Evolutionary conservation across 2,797 vertebrate genomes (phyloP), one percentile per base, ranked within the genome.

Genomic region (Protosalanx chinensis): DNA sequence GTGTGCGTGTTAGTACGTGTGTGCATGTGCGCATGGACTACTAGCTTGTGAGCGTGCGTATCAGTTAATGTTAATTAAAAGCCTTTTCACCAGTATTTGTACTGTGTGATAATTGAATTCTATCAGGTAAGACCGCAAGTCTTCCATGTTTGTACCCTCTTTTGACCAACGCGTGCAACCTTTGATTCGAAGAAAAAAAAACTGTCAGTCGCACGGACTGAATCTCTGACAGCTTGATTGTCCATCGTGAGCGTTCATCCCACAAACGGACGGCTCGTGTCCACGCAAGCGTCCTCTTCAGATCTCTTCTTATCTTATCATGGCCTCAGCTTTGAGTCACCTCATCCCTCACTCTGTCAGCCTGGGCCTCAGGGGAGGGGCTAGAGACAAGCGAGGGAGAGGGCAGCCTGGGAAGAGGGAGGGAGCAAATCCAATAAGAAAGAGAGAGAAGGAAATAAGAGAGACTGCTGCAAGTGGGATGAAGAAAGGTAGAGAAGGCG

Each of bases 341-440:
- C 77, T 82, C 83, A 32, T 81, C 87, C 81, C 79, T 86, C 80
- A 82, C 74, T 86, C 85, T 84, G 79, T 93, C 93, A 88, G 88
- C 91, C 87, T 86, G 83, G 87, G 93, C 93, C 88, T 94, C 88
- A 77, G 88, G 90, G 85, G 86, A 92, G 85, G 85, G 88, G 68
- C 81, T 80, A 84, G 88, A 88, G 87, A 92, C 88, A 90, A 91
- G 91, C 90, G 93, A 92, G 83, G 91, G 89, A 87, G 90, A 92
- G 79, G 89, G 90, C 80, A 91, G 87, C 82, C 88, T 89, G 81
- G 80, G 83, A 82, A 90, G 79, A 88, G 76, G 88, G 78, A 87
- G 84, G 84, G 81, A 77, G 79, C 73, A 18, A 62, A 62, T 82
- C 79, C 65, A 81, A 27, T 80, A 86, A 78, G 77, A 77, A 77